Conservation (phyloP, 2,888 invertebrate species). For the Acronicta psi region DNA sequence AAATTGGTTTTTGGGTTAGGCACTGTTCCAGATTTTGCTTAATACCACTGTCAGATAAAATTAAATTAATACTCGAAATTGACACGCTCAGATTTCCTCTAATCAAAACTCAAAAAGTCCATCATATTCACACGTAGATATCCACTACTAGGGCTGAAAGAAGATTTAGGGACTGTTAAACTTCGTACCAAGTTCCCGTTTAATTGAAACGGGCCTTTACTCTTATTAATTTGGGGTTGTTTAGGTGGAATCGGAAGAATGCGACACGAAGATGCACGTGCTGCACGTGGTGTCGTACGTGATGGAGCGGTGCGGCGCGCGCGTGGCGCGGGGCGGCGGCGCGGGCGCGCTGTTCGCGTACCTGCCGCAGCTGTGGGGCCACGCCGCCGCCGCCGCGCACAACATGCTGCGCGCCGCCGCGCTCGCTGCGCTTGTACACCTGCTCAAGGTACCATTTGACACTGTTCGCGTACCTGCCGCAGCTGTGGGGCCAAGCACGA, state of each 20-base stretch:
- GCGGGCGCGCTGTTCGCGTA: conserved; percentile 92
- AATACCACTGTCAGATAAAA: no score
- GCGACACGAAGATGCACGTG: conserved; percentile 98
- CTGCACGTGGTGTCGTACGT: conserved; percentile 96
- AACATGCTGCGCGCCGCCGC: conserved; percentile 97
- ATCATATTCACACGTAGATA: no score
- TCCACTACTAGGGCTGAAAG: no score
- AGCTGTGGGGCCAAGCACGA: neutral
- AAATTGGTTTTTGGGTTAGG: no score
- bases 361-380: conserved; percentile 96
- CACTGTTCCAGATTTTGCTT: no score
- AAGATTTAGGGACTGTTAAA: no score
- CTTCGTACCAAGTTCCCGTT: no score
- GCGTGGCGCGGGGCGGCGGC: conserved; percentile 92
- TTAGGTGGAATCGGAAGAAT: conserved; percentile 95
- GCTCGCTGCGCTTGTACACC: conserved; percentile 94
- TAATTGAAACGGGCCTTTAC: no score
- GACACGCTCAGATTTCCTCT: no score
- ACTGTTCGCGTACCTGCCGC: neutral
- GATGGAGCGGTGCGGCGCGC: conserved; percentile 95
- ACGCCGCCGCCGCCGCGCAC: conserved; percentile 95
- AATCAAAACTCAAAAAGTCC: no score
- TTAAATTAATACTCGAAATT: no score
- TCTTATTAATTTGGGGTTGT: neutral
- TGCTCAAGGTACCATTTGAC: conserved; percentile 91